Evolutionary conservation across 2,888 invertebrate genomes (phyloP).

Genomic region (Campoletis raptor): DNA sequence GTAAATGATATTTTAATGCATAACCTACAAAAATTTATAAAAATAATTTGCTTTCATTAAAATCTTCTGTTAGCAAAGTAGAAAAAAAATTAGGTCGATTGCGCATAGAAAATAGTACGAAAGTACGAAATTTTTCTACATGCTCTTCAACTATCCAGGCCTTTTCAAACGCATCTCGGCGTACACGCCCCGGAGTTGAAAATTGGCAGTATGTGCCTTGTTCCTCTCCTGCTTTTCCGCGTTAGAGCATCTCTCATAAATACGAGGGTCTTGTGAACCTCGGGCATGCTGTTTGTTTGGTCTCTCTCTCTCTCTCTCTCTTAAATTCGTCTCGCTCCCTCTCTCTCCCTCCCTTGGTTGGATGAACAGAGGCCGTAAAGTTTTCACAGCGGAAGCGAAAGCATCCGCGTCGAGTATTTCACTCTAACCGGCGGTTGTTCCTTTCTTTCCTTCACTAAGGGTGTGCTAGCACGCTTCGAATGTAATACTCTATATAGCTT

Average conservation of each 20-base stretch:
- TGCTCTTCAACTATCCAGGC: slow-evolving; percentile 13
- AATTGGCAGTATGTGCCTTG: slow-evolving; percentile 72
- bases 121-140: slow-evolving; percentile 25
- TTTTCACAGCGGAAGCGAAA: slow-evolving; percentile 55
- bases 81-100: not conserved
- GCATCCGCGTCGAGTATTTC: slow-evolving; percentile 37
- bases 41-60: not conserved
- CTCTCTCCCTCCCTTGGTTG: slow-evolving; percentile 25
- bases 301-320: slow-evolving; percentile 7
- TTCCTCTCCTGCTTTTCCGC: slow-evolving; percentile 61
- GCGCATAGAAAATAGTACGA: not conserved
- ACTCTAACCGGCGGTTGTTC: slow-evolving; percentile 8
- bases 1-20: not conserved
- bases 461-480: slow-evolving; percentile 23
- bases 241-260: slow-evolving; percentile 76
- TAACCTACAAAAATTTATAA: not conserved
- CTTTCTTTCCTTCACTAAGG: slow-evolving; percentile 39
- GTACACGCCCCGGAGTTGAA: slow-evolving; percentile 65
- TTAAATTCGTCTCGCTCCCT: slow-evolving; percentile 17
- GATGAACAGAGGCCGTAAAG: slow-evolving; percentile 60
- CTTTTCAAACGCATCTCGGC: slow-evolving; percentile 3
- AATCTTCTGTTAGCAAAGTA: not conserved
- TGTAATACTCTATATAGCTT: slow-evolving; percentile 6
- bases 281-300: slow-evolving; percentile 52
- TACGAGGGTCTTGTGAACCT: slow-evolving; percentile 70